Base-by-base conservation (phyloP, 2,113 vertebrate genomes). In the Butastur rufipennis region DNA sequence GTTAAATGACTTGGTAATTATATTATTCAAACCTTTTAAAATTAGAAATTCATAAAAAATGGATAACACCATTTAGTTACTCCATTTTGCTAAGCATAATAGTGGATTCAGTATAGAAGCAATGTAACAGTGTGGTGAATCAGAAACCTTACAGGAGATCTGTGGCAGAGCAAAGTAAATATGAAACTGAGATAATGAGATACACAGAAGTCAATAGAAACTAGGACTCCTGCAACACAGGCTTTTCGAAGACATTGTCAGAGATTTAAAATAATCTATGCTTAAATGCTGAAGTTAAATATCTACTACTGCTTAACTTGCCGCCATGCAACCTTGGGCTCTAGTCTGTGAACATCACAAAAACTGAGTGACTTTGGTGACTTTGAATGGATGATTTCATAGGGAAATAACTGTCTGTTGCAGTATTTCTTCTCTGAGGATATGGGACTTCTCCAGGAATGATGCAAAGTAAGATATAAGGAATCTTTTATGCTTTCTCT, bases 111-210 rank as follows among this genome's bases (percentile, higher is more conserved):
- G 4, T 26, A 16, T 42, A 67, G 56, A 81, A 72, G 16, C 43
- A 34, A 5, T 26, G 6, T 61, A 75, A 38, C 14, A 26, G 2
- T 53, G 11, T 56, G n/a, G n/a, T 86, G 13, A 92, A 74, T 52
- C 23, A 65, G 19, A 90, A 92, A 71, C 38, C 18, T 65, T 63
- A 78, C 13, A 42, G 22, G 43, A 72, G 8, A 63, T 66, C 9
- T 42, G 16, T 58, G 18, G 5, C 56, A 75, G 7, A 48, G 11
- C 6, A 94, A 92, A 84, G 80, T 73, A 96, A 95, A 93, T 81
- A 97, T 93, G 93, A 93, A 97, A 96, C 81, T 62, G 55, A 95
- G 94, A 96, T 92, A 92, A 59, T 42, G 9, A 78, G 81, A 94
- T 81, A 75, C 27, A 42, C 25, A 53, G 31, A 77, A 84, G 88